Conservation (phyloP, 30 jellyfish, hydroid and myxozoan species). For the Hydractinia symbiolongicarpus region DNA sequence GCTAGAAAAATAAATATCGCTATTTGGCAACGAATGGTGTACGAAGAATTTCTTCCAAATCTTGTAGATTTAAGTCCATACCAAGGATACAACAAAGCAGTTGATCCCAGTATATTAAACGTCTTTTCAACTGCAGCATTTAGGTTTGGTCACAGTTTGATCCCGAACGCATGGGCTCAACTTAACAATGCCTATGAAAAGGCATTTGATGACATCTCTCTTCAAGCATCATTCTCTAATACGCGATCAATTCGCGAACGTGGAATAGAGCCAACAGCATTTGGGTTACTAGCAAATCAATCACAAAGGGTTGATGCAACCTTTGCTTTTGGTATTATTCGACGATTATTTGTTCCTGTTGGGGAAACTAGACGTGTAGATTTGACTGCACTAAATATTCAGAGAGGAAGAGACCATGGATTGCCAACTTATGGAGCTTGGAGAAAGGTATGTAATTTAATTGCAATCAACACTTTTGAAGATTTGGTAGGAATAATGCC, state of each 20-base stretch:
- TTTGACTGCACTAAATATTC: too few relatives aligned
- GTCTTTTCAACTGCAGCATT: too few relatives aligned
- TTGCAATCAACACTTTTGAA: not conserved
- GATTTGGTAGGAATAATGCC: not conserved
- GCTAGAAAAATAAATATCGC: too few relatives aligned
- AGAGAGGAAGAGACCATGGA: too few relatives aligned
- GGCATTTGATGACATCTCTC: too few relatives aligned
- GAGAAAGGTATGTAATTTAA: not conserved
- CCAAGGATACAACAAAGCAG: constrained; percentile 20
- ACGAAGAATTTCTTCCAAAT: constrained; percentile 25
- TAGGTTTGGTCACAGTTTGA: not conserved
- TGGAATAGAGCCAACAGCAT: too few relatives aligned
- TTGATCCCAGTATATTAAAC: constrained; percentile 21
- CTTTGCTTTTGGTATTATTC: constrained; percentile 14
- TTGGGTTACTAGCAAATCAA: constrained; percentile 21
- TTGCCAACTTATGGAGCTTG: not conserved
- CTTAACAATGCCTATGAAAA: constrained; percentile 1
- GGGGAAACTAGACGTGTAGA: too few relatives aligned
- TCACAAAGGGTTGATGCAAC: constrained; percentile 19
- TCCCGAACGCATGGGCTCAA: constrained; percentile 7
- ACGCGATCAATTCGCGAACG: too few relatives aligned
- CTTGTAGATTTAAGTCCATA: not conserved
- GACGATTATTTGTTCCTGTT: constrained; percentile 3
- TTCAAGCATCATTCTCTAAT: too few relatives aligned
- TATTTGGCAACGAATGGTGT: constrained; percentile 17